A percentile compares a stretch with the other conserved stretches of the same genome.
Conservation (phyloP, 2,797 vertebrate genomes). For the Megaceryle alcyon region DNA sequence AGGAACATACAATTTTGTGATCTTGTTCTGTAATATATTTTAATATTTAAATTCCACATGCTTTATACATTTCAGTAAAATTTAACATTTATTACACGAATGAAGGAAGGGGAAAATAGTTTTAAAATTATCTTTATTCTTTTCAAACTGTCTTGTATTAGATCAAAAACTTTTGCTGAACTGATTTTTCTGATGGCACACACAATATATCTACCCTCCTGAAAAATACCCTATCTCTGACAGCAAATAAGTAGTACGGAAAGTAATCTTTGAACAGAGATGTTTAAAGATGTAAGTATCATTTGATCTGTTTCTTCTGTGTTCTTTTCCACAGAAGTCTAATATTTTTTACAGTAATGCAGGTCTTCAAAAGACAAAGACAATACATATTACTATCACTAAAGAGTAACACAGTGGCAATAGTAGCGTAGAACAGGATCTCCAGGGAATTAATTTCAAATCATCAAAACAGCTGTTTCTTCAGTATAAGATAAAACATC, state of each 20-base stretch:
- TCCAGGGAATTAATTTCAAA: slow-evolving; percentile 81
- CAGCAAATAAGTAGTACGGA: not conserved
- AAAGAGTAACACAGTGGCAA: slow-evolving; percentile 59
- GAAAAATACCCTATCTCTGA: not conserved
- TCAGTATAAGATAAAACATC: slow-evolving; percentile 81
- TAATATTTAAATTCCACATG: not conserved
- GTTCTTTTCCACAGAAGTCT: slow-evolving; percentile 13
- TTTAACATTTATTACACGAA: not conserved
- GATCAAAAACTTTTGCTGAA: not conserved
- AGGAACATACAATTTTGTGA: not conserved
- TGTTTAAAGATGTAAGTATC: not conserved
- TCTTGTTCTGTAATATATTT: not conserved
- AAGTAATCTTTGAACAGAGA: not conserved
- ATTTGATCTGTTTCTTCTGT: not conserved
- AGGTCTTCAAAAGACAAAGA: slow-evolving; percentile 71
- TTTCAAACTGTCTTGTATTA: not conserved
- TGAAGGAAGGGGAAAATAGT: not conserved
- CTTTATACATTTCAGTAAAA: not conserved
- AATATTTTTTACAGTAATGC: slow-evolving; percentile 24
- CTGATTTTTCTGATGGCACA: not conserved
- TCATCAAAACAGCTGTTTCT: slow-evolving; percentile 82
- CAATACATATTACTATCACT: slow-evolving; percentile 71
- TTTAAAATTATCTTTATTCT: not conserved
- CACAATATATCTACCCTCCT: not conserved
- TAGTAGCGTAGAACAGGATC: slow-evolving; percentile 58